Percentiles rank a stretch among this genome's conserved stretches.
phyloP scores from a whole-genome alignment of 2,113 vertebrate genomes.

The Stegastes partitus region DNA sequence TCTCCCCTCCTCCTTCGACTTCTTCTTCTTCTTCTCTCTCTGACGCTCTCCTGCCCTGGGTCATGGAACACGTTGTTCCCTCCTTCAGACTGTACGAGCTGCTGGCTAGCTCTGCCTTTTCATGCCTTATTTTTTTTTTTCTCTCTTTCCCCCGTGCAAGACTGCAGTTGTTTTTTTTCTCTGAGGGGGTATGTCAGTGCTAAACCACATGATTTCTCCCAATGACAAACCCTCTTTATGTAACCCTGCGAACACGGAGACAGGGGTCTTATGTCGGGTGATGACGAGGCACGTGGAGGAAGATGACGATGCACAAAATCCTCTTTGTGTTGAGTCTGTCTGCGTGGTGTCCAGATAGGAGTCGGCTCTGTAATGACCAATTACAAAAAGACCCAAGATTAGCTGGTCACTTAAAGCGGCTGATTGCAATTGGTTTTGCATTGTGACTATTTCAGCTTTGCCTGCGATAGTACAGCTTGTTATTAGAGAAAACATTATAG shows the following conservation, averaged over 20 bases:
- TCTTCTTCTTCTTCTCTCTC: background rate
- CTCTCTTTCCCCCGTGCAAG: background rate
- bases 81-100: conserved; percentile 61
- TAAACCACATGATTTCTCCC: conserved; percentile 60
- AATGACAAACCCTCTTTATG: conserved; percentile 69
- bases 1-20: background rate
- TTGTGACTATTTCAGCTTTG: conserved; percentile 7
- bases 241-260: conserved; percentile 39
- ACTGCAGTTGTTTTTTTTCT: conserved; percentile 56
- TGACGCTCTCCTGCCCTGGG: conserved; percentile 51
- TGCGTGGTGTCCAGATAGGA: background rate
- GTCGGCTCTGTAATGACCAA: background rate
- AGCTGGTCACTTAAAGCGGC: conserved; percentile 22
- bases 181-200: conserved; percentile 37
- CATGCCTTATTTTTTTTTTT: conserved; percentile 28
- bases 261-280: conserved; percentile 35
- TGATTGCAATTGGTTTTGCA: conserved; percentile 25
- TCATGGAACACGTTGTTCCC: conserved; percentile 76
- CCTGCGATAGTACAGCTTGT: background rate
- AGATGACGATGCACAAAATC: conserved; percentile 50
- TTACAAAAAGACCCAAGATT: conserved; percentile 11
- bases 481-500: conserved; percentile 18
- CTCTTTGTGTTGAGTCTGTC: conserved; percentile 22
- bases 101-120: conserved; percentile 70
- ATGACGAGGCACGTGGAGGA: conserved; percentile 41